Percentiles rank a stretch among this genome's conserved stretches.
These are phyloP conservation scores for Argynnis bischoffii DNA, from an alignment of 2,888 invertebrate species.

Conservation along the genomic window DNA sequence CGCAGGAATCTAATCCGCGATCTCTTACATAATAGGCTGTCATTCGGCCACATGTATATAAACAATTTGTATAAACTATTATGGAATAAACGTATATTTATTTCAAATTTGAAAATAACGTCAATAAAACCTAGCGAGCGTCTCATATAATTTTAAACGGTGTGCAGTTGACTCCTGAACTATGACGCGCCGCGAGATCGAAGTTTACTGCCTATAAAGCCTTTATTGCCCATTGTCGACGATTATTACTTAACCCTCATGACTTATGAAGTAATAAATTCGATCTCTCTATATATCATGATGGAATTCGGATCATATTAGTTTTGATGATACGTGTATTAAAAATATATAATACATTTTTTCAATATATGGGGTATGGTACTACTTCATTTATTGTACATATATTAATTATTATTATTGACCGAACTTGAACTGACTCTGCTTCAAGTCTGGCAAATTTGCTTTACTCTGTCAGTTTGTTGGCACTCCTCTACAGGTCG, in stretches of 20 bases:
- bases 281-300: slow-evolving; percentile 49
- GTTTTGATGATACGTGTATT: background rate
- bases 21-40: no score
- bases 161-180: slow-evolving; percentile 63
- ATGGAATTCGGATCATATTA: slow-evolving; percentile 1
- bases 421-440: no score
- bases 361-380: no score
- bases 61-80: no score
- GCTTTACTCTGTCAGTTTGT: no score
- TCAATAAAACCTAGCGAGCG: slow-evolving; percentile 2
- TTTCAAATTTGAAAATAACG: background rate
- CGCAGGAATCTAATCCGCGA: no score
- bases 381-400: no score
- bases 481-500: no score
- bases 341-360: background rate
- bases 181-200: slow-evolving; percentile 69
- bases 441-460: no score
- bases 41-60: no score
- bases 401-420: no score
- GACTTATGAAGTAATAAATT: slow-evolving; percentile 82
- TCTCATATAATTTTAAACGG: slow-evolving; percentile 53
- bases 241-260: slow-evolving; percentile 81
- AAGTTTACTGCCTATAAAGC: slow-evolving; percentile 80
- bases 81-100: background rate
- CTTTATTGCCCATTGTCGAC: slow-evolving; percentile 81